Conservation (phyloP, 1,140 invertebrate genomes). For the Hyphantria cunea region DNA sequence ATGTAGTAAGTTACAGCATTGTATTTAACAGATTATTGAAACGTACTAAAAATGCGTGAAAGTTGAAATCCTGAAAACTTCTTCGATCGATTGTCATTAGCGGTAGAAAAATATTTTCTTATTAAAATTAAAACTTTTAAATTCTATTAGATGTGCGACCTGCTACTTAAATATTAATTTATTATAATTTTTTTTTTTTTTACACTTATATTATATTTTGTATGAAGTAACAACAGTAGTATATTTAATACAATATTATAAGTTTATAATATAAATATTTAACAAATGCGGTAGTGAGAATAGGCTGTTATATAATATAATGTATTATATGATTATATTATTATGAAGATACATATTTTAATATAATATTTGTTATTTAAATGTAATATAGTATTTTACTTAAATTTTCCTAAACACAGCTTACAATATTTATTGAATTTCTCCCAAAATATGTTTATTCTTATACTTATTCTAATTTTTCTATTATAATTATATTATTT, state of each 20-base stretch:
- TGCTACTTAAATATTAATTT: neutral
- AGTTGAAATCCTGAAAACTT: slow-evolving; percentile 5
- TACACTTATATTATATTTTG: too few species aligned
- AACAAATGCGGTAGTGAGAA: too few species aligned
- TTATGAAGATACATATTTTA: too few species aligned
- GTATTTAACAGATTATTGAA: slow-evolving; percentile 1
- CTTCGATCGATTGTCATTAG: neutral
- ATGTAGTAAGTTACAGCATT: slow-evolving; percentile 12
- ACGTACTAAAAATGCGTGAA: slow-evolving; percentile 10
- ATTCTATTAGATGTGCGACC: slow-evolving; percentile 20
- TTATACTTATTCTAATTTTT: neutral
- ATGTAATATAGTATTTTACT: too few species aligned
- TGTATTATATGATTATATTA: too few species aligned
- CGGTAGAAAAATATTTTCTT: slow-evolving; percentile 45
- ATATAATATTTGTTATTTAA: too few species aligned
- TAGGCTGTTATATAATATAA: too few species aligned
- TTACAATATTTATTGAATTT: slow-evolving; percentile 6
- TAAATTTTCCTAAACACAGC: neutral
- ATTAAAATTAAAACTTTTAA: slow-evolving; percentile 29
- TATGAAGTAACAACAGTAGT: too few species aligned
- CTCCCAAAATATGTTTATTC: neutral
- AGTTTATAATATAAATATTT: too few species aligned
- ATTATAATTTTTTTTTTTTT: too few species aligned
- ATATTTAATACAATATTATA: too few species aligned
- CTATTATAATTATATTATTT: neutral